Base-by-base conservation (phyloP, 2,797 vertebrate species). In the Pangasius macronema region DNA sequence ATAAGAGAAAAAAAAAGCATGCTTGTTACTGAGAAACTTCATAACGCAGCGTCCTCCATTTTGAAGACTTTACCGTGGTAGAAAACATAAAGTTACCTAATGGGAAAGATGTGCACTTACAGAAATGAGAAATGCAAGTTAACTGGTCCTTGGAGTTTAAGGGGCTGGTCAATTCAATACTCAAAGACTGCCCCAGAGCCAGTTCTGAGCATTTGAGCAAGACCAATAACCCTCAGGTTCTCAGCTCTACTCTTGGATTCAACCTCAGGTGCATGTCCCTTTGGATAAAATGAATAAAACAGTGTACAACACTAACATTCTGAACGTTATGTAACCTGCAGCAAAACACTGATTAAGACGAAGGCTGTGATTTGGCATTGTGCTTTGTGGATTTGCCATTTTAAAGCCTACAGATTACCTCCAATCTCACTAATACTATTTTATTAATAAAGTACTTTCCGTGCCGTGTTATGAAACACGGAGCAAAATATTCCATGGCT, bases 391-490 rank as follows among this genome's bases (percentile, higher is more conserved):
- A 49, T 59, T 80, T 59, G 33, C 20, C 33, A 27, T 5, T 27
- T 36, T 39, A 49, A 42, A 65, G 9, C n/a, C 61, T 30, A 65
- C 27, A 30, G 42, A 51, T 82, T 65, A 82, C 39, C 39, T 82
- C 42, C 59, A 65, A 42, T 49, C 42, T n/a, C 39, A 46, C 46
- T 63, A 82, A 82, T 65, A 11, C 14, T 39, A 18, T 20, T n/a
- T 82, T 49, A 49, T 85, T 46, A 46, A 86, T n/a, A 42, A 80
- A 67, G 30, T 53, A 24, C 30, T 57, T 53, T 46, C 65, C 11
- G 0, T 33, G 59, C 39, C 0, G 42, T 3, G 0, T 82, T 82
- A 49, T 24, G 16, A 83, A 83, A 5, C 11, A 20, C 30, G 9
- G 42, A 6, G 7, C 0, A 33, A 9, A 72, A 72, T 24, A 72